Evolutionary conservation across 2,113 vertebrate genomes (phyloP).

Genomic region (Crotophaga sulcirostris): DNA sequence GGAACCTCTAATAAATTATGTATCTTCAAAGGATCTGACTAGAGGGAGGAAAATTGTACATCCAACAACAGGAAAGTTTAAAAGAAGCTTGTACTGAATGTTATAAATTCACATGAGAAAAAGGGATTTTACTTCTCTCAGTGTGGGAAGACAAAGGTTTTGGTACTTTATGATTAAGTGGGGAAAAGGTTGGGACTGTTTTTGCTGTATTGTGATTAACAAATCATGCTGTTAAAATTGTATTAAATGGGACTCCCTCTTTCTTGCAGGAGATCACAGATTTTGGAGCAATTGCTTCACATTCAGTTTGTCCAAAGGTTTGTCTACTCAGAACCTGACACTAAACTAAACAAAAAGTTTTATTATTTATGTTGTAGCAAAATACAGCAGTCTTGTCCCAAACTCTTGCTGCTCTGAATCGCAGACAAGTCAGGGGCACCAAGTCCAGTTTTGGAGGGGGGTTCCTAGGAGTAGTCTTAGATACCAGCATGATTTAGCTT

Average conservation of each 20-base stretch:
- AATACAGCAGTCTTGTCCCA: background rate
- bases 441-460: background rate
- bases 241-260: background rate
- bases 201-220: background rate
- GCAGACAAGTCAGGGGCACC: background rate
- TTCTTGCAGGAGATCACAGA: background rate
- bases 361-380: background rate
- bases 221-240: background rate
- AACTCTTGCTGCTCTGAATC: background rate
- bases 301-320: background rate
- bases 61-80: background rate
- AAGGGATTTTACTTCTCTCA: background rate
- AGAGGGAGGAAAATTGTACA: background rate
- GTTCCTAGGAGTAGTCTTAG: background rate
- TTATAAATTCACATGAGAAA: background rate
- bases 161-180: background rate
- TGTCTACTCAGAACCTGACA: background rate
- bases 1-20: conserved; percentile 18
- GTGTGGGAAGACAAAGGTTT: background rate
- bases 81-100: background rate
- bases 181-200: background rate
- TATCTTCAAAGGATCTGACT: background rate
- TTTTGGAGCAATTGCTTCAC: background rate
- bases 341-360: background rate
- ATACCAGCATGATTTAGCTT: background rate